Evolutionary conservation across 2,113 vertebrate species (phyloP).

Genomic region (Bos javanicus): DNA sequence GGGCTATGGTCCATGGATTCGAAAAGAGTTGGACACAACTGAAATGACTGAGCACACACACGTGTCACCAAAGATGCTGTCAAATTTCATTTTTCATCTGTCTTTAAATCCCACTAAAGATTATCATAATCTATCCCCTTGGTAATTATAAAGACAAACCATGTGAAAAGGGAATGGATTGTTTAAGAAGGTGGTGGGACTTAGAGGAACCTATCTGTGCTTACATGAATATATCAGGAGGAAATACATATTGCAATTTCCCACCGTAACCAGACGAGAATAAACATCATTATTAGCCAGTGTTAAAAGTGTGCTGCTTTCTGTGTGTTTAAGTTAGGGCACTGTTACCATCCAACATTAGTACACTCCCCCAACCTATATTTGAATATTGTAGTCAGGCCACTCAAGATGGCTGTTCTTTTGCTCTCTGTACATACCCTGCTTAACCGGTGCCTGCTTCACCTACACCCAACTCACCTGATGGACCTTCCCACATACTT

Average conservation of each 20-base stretch:
- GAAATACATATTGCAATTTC: background rate
- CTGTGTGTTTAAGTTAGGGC: background rate
- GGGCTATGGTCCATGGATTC: background rate
- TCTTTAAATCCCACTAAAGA: background rate
- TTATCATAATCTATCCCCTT: slow-evolving; percentile 38
- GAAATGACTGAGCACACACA: background rate
- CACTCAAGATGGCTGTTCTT: background rate
- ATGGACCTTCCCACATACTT: background rate
- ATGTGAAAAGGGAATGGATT: background rate
- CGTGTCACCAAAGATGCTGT: background rate
- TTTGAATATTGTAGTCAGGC: background rate
- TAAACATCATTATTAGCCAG: background rate
- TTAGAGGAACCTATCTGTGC: background rate
- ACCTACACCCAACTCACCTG: background rate
- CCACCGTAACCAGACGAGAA: background rate
- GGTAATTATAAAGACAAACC: background rate
- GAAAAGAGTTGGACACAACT: background rate
- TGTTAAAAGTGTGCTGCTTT: background rate
- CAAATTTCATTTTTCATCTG: background rate
- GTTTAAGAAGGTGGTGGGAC: background rate
- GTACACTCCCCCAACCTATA: background rate
- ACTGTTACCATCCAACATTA: background rate
- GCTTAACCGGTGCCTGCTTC: background rate
- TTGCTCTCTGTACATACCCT: background rate
- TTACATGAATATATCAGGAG: background rate